Base-by-base conservation (phyloP, 1,140 invertebrate species). In the Rhopalosiphum maidis region DNA sequence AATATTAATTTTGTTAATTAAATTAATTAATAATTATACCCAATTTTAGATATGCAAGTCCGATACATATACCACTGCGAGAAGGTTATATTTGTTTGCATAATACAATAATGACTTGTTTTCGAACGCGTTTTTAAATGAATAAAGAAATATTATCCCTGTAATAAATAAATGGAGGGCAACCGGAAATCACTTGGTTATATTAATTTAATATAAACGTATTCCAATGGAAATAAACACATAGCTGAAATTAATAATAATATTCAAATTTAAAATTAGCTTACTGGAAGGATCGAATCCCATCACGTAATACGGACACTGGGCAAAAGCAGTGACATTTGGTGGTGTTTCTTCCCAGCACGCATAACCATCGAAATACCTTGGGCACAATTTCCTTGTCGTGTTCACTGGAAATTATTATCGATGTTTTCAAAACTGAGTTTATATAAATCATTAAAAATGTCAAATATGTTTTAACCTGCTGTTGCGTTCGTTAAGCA, bases 301-400 rank as follows among this genome's bases (percentile, higher is more conserved):
- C 9, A 96, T 96, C 94, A 98, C 96, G 95, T 98, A 98, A 93
- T 95, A 95, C 25, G 98, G 98, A 95, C 98, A 98, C 25, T 96
- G 95, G 55, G 96, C 96, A 94, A 96, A 96, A 18, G 97, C 97
- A 37, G 96, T 96, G 90, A 95, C 95, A 94, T 97, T 97, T n/a
- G 98, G 97, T 21, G 96, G 95, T 21, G 98, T 98, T 94, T 97
- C 96, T 51, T 97, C 97, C 98, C 98, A 98, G 95, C 98, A 98
- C 15, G 97, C 96, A 97, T 97, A 98, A 60, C 97, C 97, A 95
- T 98, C 98, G 95, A 98, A 99, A 11, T 96, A 96, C 91, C 96
- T 96, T 41, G 95, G 96, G 95, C 98, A 98, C 25, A 48, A 86
- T 41, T 85, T 83, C 25, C 23, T 55, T 35, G 91, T 21, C 4